Conservation (phyloP, 1,140 invertebrate genomes). For the Choristoneura fumiferana region DNA sequence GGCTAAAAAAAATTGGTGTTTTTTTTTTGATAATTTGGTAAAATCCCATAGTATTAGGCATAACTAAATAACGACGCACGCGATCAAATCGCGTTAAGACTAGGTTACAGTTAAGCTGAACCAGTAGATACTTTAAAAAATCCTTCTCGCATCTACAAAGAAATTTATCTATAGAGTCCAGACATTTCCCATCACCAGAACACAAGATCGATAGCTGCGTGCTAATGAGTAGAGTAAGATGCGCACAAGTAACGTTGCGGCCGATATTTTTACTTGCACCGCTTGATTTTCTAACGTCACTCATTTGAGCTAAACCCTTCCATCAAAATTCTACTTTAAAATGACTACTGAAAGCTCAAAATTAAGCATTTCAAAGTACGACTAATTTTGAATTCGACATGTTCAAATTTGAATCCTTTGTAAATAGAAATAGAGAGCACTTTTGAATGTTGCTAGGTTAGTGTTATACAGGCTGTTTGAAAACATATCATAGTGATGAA, state of each 20-base stretch:
- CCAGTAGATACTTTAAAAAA: too few species aligned
- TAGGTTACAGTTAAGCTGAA: too few species aligned
- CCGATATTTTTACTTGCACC: constrained; percentile 21
- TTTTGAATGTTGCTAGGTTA: not conserved
- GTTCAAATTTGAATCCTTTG: too few species aligned
- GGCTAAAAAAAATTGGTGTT: too few species aligned
- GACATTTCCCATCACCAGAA: constrained; percentile 21
- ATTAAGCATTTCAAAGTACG: not conserved
- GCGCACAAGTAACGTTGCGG: not conserved
- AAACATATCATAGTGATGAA: constrained; percentile 24
- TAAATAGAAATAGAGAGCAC: too few species aligned
- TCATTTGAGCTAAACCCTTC: constrained; percentile 3
- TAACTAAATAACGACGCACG: too few species aligned
- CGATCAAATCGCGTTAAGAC: too few species aligned
- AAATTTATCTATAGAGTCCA: not conserved
- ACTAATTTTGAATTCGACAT: not conserved
- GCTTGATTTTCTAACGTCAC: constrained; percentile 19
- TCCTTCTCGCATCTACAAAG: too few species aligned
- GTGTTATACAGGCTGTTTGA: constrained; percentile 5
- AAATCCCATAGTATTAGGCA: too few species aligned
- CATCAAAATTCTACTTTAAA: not conserved
- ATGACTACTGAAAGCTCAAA: not conserved
- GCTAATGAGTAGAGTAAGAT: constrained; percentile 21
- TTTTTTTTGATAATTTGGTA: too few species aligned
- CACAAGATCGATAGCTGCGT: constrained; percentile 18